Conservation (phyloP, 2,888 invertebrate genomes). For the Thecocarcelia acutangulata region DNA sequence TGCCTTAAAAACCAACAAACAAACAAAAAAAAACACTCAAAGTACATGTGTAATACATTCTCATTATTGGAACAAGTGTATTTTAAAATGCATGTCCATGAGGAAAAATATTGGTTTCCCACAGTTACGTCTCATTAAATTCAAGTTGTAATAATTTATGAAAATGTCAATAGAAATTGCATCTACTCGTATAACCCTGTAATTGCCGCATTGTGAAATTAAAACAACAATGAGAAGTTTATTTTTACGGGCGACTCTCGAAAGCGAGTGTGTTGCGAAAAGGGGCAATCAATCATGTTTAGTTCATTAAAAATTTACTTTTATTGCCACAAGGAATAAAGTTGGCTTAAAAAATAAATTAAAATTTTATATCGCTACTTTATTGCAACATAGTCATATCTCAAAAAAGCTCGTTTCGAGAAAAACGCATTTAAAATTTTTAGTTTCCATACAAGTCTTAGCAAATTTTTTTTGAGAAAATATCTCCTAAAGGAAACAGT, state of each 20-base stretch:
- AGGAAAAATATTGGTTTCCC: constrained; percentile 50
- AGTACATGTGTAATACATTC: constrained; percentile 34
- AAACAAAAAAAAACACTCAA: constrained; percentile 1
- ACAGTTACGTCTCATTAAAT: constrained; percentile 58
- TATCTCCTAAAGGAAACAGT: too few species aligned
- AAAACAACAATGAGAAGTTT: constrained; percentile 8
- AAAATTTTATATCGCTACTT: too few species aligned
- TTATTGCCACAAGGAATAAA: neutral
- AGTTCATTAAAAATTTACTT: neutral
- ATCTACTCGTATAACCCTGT: constrained; percentile 39
- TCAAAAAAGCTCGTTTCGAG: too few species aligned
- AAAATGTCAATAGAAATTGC: constrained; percentile 55
- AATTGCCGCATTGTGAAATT: constrained; percentile 34
- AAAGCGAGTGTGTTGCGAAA: neutral
- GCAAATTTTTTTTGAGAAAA: too few species aligned
- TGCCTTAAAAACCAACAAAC: neutral
- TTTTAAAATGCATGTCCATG: constrained; percentile 39
- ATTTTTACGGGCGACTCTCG: neutral
- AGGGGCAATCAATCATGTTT: constrained; percentile 30
- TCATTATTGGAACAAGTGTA: neutral
- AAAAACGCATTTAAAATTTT: too few species aligned
- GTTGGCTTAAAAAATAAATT: neutral
- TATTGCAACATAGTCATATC: too few species aligned
- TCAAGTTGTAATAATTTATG: constrained; percentile 52
- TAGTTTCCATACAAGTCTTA: too few species aligned